Evolutionary conservation across 2,113 vertebrate species (phyloP).

Genomic region (Clarias batrachus): DNA sequence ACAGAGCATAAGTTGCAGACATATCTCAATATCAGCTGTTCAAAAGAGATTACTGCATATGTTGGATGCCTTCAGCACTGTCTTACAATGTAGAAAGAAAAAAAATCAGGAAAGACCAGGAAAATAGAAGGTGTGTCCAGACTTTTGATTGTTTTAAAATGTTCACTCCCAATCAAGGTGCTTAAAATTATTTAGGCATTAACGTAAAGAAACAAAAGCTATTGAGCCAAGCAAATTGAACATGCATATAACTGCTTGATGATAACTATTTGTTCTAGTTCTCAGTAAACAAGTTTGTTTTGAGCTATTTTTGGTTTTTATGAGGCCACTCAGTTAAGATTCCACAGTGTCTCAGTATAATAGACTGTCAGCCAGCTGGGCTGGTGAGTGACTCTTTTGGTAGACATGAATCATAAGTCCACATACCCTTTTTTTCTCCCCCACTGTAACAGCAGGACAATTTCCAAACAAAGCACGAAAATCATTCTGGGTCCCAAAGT

Average conservation of each 20-base stretch:
- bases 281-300: conserved; percentile 23
- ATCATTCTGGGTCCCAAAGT: neutral
- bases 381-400: conserved; percentile 27
- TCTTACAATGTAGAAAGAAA: no score
- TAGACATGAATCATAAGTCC: conserved; percentile 31
- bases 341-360: conserved; percentile 5
- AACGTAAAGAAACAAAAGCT: neutral
- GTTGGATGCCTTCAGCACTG: no score
- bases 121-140: no score
- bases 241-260: neutral
- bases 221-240: neutral
- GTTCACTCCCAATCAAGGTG: neutral
- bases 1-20: no score
- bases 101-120: no score
- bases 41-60: no score
- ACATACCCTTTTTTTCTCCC: neutral
- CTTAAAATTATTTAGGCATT: neutral
- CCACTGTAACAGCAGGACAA: neutral
- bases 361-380: conserved; percentile 29
- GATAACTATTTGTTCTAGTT: neutral
- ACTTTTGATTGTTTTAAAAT: no score
- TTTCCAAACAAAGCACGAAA: conserved; percentile 19
- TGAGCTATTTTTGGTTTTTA: conserved; percentile 13
- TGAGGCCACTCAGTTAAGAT: neutral
- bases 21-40: no score